These are phyloP conservation scores for Menura novaehollandiae DNA, from an alignment of 2,113 vertebrate species.

Conservation along the genomic window DNA sequence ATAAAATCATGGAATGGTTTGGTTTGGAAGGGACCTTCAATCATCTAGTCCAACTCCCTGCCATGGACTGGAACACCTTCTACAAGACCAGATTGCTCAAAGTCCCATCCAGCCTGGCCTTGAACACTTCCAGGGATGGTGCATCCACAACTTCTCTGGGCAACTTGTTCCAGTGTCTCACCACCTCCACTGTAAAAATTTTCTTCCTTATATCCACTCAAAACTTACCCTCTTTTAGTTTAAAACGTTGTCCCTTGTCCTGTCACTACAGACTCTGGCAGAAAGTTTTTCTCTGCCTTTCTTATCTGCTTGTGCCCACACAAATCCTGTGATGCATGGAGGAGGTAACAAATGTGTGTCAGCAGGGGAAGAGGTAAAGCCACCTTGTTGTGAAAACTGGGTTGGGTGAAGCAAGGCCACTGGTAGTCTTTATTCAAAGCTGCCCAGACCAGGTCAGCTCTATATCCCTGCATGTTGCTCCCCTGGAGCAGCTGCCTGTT, in stretches of 20 bases:
- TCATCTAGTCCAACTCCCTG: neutral
- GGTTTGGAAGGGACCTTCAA: neutral
- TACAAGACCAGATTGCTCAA: neutral
- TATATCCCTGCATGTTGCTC: accelerated
- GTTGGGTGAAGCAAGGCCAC: neutral
- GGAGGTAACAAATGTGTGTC: neutral
- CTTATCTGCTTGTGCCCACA: neutral
- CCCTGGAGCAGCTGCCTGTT: neutral
- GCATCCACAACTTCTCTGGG: neutral
- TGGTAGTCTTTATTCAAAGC: neutral
- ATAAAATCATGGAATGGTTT: neutral
- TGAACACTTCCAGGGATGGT: neutral
- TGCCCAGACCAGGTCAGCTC: neutral
- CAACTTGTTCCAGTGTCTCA: neutral
- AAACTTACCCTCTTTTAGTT: neutral
- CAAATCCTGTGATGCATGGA: neutral
- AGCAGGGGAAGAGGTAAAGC: neutral
- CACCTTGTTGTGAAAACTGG: neutral
- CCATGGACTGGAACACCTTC: neutral
- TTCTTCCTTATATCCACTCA: neutral
- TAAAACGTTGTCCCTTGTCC: neutral
- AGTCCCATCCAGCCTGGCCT: neutral
- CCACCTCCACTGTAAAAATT: neutral
- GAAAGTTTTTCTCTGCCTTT: neutral
- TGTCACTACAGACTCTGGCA: neutral